Evolutionary conservation across 2,113 vertebrate species (phyloP).

Genomic region (Pterophyllum scalare): DNA sequence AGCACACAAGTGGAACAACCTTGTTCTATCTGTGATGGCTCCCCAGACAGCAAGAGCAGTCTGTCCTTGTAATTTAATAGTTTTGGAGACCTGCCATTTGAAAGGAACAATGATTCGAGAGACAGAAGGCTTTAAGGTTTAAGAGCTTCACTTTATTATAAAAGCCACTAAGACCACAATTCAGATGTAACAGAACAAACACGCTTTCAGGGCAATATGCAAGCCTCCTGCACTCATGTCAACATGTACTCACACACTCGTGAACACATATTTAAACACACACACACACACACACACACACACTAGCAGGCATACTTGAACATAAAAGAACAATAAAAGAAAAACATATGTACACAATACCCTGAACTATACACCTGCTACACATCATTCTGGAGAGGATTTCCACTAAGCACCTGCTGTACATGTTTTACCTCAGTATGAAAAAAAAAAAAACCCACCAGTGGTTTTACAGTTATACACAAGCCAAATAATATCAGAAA

Average conservation of each 20-base stretch:
- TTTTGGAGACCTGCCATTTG: slow-evolving; percentile 56
- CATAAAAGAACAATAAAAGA: slow-evolving; percentile 7
- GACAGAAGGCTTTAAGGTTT: slow-evolving; percentile 32
- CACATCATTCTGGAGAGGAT: slow-evolving; percentile 30
- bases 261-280: neutral
- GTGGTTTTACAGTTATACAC: slow-evolving; percentile 10
- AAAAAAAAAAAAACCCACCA: slow-evolving; percentile 1
- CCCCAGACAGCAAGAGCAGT: slow-evolving; percentile 44
- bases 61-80: slow-evolving; percentile 43
- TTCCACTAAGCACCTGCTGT: slow-evolving; percentile 16
- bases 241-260: neutral
- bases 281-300: neutral
- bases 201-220: neutral
- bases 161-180: slow-evolving; percentile 32
- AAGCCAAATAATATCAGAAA: neutral
- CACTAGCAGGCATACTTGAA: neutral
- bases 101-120: slow-evolving; percentile 46
- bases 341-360: slow-evolving; percentile 16
- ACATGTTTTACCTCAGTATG: neutral
- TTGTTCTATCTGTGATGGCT: slow-evolving; percentile 60
- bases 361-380: slow-evolving; percentile 47
- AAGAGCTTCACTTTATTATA: slow-evolving; percentile 67
- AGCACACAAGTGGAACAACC: slow-evolving; percentile 70
- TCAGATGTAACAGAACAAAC: slow-evolving; percentile 39
- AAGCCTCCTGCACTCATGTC: neutral